A percentile compares a stretch with the other conserved stretches of the same genome.
phyloP scores from a whole-genome alignment of 2,888 invertebrate species.

The Dendrolimus pini region DNA sequence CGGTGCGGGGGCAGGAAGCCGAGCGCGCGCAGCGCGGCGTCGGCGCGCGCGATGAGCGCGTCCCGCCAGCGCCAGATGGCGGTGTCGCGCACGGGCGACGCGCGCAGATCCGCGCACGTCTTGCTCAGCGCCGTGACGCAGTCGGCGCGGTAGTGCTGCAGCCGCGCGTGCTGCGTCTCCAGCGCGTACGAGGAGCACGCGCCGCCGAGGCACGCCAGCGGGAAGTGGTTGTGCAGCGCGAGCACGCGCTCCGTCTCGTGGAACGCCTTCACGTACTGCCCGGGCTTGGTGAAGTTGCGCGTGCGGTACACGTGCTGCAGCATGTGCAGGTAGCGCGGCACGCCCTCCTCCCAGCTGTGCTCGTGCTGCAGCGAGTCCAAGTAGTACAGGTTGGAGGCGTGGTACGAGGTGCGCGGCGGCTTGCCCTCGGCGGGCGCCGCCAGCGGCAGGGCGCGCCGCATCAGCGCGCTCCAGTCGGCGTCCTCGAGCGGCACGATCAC shows the following conservation, averaged over 20 bases:
- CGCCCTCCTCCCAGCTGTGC: conserved; percentile 86
- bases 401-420: conserved; percentile 84
- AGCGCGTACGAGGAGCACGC: conserved; percentile 91
- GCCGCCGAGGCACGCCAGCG: conserved; percentile 90
- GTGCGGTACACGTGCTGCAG: conserved; percentile 93
- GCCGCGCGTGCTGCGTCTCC: conserved; percentile 87
- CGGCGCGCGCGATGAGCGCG: conserved; percentile 81
- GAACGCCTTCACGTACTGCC: conserved; percentile 95
- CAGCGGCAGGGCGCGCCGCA: conserved; percentile 82
- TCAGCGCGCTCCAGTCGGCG: conserved; percentile 84
- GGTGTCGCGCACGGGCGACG: conserved; percentile 88
- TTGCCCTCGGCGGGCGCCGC: conserved; percentile 72
- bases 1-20: conserved; percentile 79
- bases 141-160: conserved; percentile 96
- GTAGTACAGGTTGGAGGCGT: conserved; percentile 94
- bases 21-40: conserved; percentile 81
- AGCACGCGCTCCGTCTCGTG: conserved; percentile 93
- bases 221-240: conserved; percentile 95
- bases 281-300: conserved; percentile 93
- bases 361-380: conserved; percentile 90
- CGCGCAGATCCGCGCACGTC: conserved; percentile 87
- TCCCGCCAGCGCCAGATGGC: conserved; percentile 93
- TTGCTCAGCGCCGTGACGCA: conserved; percentile 93
- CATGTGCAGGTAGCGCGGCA: conserved; percentile 95
- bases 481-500: conserved; percentile 93